phyloP scores from a whole-genome alignment of 2,113 vertebrate genomes.

The Grus americana region DNA sequence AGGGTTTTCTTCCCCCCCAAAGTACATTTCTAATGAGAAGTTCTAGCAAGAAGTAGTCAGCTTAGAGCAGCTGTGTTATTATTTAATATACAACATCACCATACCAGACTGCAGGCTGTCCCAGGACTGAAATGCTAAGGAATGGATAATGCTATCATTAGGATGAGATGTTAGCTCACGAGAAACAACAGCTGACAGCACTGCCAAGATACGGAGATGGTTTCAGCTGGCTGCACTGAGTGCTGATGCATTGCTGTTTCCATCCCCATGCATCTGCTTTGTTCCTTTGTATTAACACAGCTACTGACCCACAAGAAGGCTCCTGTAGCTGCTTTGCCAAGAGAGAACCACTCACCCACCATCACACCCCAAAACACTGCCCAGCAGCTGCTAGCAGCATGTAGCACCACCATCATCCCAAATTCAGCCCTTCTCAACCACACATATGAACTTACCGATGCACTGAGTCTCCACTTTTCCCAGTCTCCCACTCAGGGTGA shows the following conservation, averaged over 20 bases:
- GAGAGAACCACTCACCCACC: background rate
- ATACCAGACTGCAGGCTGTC: background rate
- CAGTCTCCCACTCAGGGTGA: background rate
- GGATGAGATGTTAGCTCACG: background rate
- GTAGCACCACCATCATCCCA: background rate
- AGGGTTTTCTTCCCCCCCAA: background rate
- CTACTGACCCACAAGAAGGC: background rate
- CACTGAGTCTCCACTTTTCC: background rate
- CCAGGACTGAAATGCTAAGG: background rate
- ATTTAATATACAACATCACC: background rate
- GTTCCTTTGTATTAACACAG: background rate
- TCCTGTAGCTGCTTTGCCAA: background rate
- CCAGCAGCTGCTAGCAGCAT: background rate
- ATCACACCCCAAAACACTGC: accelerated
- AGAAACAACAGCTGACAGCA: background rate
- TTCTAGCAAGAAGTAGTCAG: background rate
- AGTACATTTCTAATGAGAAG: conserved; percentile 5
- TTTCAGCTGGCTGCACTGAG: background rate
- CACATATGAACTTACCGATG: background rate
- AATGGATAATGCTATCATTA: background rate
- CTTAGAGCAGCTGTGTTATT: conserved; percentile 24
- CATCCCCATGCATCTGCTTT: background rate
- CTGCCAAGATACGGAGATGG: background rate
- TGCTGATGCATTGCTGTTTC: background rate
- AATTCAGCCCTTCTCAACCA: background rate